Conservation (phyloP, 2,113 vertebrate genomes). For the Xenopus laevis region DNA sequence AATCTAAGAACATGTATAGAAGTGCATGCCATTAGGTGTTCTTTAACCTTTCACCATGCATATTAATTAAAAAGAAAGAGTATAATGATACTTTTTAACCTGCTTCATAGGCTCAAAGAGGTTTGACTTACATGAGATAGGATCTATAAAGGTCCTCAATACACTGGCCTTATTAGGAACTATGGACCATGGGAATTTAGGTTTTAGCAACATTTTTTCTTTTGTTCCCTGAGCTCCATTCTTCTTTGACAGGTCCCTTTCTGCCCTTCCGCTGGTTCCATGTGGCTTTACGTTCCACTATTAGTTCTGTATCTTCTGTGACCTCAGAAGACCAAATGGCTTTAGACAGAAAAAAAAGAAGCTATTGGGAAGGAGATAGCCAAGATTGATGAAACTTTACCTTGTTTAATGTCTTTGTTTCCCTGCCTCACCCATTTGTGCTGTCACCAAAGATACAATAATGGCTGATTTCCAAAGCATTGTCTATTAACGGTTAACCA, state of each 20-base stretch:
- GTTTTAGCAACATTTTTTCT: neutral
- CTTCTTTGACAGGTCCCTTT: conserved; percentile 6
- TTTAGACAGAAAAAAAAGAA: conserved; percentile 14
- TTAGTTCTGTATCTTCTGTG: conserved; percentile 1
- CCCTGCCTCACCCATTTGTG: neutral
- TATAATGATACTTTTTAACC: neutral
- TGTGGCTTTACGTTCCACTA: neutral
- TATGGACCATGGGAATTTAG: conserved; percentile 8
- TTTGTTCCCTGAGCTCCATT: neutral
- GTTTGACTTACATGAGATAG: conserved; percentile 4
- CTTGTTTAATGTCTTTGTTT: conserved; percentile 14
- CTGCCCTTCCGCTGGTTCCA: neutral
- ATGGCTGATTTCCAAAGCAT: neutral
- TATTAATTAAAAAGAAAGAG: too few species aligned
- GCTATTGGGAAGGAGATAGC: conserved; percentile 2
- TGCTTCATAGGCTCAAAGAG: neutral
- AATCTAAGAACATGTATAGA: too few species aligned
- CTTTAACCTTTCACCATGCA: conserved; percentile 13
- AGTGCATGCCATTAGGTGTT: conserved; percentile 8
- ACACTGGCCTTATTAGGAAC: neutral
- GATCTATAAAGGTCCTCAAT: neutral
- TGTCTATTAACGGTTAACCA: conserved; percentile 4
- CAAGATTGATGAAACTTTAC: conserved; percentile 17
- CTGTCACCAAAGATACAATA: conserved; percentile 7
- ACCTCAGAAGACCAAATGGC: conserved; percentile 22